Evolutionary conservation across 2,113 vertebrate species (phyloP), one percentile per base, ranked within the genome.

Genomic region (Aspidoscelis tigris): DNA sequence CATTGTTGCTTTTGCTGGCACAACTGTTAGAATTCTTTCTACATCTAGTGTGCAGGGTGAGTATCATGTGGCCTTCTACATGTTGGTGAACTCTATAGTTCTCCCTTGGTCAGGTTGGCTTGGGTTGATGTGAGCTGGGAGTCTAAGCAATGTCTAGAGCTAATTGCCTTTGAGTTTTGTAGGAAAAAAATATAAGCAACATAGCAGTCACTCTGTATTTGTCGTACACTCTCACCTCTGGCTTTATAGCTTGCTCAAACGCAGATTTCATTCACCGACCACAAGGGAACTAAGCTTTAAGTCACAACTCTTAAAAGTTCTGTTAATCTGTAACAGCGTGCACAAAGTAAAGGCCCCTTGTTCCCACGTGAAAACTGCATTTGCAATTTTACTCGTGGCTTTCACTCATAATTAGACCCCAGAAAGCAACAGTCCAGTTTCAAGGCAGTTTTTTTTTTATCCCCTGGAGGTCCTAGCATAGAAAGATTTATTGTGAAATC

Each of bases 401-500:
- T 85, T 0, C 2, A 43, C 65, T 85, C 61, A 0, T 5, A 24
- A 73, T 80, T 88, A 90, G 84, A 58, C n/a, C 21, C 7, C 76
- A 41, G 73, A 88, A 86, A 81, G 80, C 76, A 91, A 61, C 83
- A 68, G 21, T 3, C 87, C 76, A 83, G 47, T 87, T 65, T 14
- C 1, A 41, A 76, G 8, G 72, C 80, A 43, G 5, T 5, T 78
- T 87, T 33, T 33, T 33, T 65, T 89, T 87, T 85, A 83, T 88
- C 87, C 74, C 86, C 84, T 72, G 70, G 80, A 91, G 81, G 84
- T 88, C 80, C 84, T 90, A 88, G 78, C 85, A 83, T 81, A 86
- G 90, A 88, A 82, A 84, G 88, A 84, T 93, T 90, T 91, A 88
- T 92, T 87, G 80, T 75, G 84, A 74, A 75, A 78, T 79, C 78